Percentiles rank a stretch among this genome's conserved stretches.
Conservation (phyloP, 2,888 invertebrate species). For the Antheraea yamamai region DNA sequence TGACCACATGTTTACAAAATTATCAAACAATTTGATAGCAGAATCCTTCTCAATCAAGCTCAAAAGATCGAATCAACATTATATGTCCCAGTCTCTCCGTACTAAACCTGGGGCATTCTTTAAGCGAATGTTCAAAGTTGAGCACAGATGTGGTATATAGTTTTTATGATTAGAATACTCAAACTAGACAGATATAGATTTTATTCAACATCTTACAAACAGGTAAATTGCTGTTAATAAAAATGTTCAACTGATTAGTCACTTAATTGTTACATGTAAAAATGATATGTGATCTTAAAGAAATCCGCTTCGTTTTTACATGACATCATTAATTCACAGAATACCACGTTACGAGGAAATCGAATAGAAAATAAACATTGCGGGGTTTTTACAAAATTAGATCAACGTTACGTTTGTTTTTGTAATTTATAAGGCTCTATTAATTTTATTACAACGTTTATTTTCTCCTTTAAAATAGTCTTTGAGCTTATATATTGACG, state of each 20-base stretch:
- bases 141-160: too few species aligned
- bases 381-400: slow-evolving; percentile 19
- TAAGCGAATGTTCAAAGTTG: too few species aligned
- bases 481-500: too few species aligned
- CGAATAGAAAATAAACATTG: slow-evolving; percentile 7
- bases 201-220: not conserved
- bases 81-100: too few species aligned
- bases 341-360: slow-evolving; percentile 10
- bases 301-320: not conserved
- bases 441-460: too few species aligned
- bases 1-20: too few species aligned
- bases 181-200: not conserved
- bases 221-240: not conserved
- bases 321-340: slow-evolving; percentile 20
- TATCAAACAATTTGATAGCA: too few species aligned
- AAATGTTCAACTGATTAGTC: not conserved
- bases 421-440: not conserved
- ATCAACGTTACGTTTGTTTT: not conserved
- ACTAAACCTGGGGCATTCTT: too few species aligned
- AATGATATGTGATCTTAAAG: not conserved
- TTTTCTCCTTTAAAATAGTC: too few species aligned
- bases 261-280: not conserved
- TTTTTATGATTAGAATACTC: too few species aligned
- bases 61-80: too few species aligned
- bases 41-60: too few species aligned